Percentiles rank a stretch among this genome's conserved stretches.
phyloP scores from a whole-genome alignment of 2,113 vertebrate species.

The Cryptotis parvus region DNA sequence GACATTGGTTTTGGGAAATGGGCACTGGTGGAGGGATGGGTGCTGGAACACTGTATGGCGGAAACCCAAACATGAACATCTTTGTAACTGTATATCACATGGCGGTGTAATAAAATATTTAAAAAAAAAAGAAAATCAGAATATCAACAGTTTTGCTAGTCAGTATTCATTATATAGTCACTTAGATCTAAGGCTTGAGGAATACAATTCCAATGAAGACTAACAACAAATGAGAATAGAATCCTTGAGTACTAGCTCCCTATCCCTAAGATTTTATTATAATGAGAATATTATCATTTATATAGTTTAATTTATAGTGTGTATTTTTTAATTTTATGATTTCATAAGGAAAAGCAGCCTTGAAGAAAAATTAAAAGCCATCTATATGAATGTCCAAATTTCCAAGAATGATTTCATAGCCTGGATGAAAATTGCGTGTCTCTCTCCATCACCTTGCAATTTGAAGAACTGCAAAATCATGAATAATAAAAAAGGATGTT shows the following conservation, averaged over 20 bases:
- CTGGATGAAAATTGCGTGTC: slow-evolving; percentile 69
- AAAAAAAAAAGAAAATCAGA: slow-evolving; percentile 55
- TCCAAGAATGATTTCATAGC: slow-evolving; percentile 70
- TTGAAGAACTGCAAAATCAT: slow-evolving; percentile 78
- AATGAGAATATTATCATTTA: slow-evolving; percentile 52
- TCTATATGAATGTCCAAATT: slow-evolving; percentile 70
- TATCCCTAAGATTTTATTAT: slow-evolving; percentile 53
- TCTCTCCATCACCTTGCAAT: slow-evolving; percentile 67
- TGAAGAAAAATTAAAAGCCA: slow-evolving; percentile 69
- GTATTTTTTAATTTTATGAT: slow-evolving; percentile 38
- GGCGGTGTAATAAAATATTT: no score
- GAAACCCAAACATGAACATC: no score
- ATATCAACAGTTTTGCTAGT: slow-evolving; percentile 38
- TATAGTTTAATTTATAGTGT: slow-evolving; percentile 59
- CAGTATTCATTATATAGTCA: slow-evolving; percentile 39
- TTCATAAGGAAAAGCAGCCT: slow-evolving; percentile 30
- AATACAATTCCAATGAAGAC: slow-evolving; percentile 54
- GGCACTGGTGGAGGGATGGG: no score
- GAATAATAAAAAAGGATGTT: slow-evolving; percentile 75
- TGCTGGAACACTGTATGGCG: no score
- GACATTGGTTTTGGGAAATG: no score
- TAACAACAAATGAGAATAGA: slow-evolving; percentile 49
- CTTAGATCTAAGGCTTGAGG: slow-evolving; percentile 53
- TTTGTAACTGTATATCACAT: no score
- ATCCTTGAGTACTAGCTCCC: slow-evolving; percentile 43